These are phyloP conservation scores for Actinia tenebrosa DNA, from an alignment of 64 coral and sea anemone species.

Conservation along the genomic window DNA sequence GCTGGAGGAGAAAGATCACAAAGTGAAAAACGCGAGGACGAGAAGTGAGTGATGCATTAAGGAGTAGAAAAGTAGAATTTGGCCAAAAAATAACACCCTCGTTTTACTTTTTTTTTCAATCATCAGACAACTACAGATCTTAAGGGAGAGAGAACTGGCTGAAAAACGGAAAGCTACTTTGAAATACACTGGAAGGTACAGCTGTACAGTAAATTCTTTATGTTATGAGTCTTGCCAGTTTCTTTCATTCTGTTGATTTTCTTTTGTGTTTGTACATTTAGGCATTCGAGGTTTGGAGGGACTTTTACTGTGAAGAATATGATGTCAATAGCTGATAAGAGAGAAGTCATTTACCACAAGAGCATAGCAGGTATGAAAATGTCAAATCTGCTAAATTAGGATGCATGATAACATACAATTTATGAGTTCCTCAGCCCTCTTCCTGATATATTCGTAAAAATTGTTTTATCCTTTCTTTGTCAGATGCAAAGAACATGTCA, in stretches of 20 bases:
- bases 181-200: conserved; percentile 85
- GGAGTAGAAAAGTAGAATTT: neutral
- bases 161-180: conserved; percentile 78
- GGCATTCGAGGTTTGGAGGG: conserved; percentile 97
- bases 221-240: neutral
- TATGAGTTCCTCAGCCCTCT: neutral
- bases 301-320: conserved; percentile 91
- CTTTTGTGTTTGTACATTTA: neutral
- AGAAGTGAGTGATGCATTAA: conserved; percentile 36
- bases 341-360: conserved; percentile 83
- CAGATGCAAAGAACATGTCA: conserved; percentile 92
- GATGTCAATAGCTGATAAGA: conserved; percentile 81
- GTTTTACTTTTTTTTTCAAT: neutral
- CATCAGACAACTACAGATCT: conserved; percentile 74
- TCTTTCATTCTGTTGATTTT: neutral
- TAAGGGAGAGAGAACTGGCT: conserved; percentile 80
- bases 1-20: conserved; percentile 72
- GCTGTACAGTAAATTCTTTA: neutral
- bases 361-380: conserved; percentile 53
- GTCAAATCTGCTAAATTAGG: too few species aligned
- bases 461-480: neutral
- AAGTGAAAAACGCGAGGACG: conserved; percentile 89
- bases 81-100: too few species aligned
- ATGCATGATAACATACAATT: neutral
- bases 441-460: too few species aligned